These are phyloP conservation scores for Drosophila varians DNA, from an alignment of 1,140 invertebrate species.

Conservation along the genomic window DNA sequence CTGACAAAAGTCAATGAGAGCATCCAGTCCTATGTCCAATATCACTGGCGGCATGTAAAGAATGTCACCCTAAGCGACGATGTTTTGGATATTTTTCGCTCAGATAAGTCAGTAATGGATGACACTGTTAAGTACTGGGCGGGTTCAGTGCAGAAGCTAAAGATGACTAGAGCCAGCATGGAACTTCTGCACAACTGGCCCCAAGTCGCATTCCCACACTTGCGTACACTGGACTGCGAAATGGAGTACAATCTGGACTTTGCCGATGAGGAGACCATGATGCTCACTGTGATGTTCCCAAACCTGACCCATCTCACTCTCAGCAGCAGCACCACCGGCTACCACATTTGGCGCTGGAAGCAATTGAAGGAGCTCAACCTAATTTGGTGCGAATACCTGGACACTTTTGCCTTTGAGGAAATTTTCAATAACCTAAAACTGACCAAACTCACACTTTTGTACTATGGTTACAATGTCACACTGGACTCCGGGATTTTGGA, in stretches of 20 bases:
- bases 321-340: constrained; percentile 35
- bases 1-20: constrained; percentile 5
- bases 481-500: constrained; percentile 8
- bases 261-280: constrained; percentile 30
- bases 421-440: constrained; percentile 43
- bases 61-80: not conserved
- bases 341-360: constrained; percentile 34
- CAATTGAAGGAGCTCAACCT: constrained; percentile 49
- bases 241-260: constrained; percentile 12
- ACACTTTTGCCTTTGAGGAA: constrained; percentile 27
- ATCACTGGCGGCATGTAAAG: constrained; percentile 26
- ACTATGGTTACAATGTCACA: constrained; percentile 47
- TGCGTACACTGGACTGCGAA: constrained; percentile 19
- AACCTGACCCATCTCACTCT: constrained; percentile 27
- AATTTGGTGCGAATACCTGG: constrained; percentile 49
- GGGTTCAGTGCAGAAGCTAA: constrained; percentile 23
- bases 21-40: constrained; percentile 12
- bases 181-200: constrained; percentile 16
- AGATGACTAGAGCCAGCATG: not conserved
- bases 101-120: constrained; percentile 11
- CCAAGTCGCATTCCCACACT: constrained; percentile 25
- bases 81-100: constrained; percentile 7
- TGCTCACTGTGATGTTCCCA: constrained; percentile 50
- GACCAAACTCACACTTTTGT: constrained; percentile 50
- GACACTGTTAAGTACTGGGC: constrained; percentile 27